Base-by-base conservation (phyloP, 92 coral and sea anemone species). In the Diadumene lineata region DNA sequence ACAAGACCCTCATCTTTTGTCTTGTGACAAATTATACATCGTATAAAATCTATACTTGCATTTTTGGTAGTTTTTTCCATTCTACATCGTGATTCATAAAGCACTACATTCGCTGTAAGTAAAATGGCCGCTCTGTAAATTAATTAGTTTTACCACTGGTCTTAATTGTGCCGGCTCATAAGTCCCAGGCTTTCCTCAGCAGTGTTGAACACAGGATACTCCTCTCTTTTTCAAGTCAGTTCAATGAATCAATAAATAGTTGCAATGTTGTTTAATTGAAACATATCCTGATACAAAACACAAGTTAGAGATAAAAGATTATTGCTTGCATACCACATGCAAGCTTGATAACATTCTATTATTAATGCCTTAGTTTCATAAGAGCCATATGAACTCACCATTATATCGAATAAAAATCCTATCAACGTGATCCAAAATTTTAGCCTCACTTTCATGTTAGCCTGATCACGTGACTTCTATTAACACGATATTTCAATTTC, bases 81-180 rank as follows among this genome's bases (percentile, higher is more conserved):
- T n/a, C n/a, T n/a, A n/a, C 25, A 76, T 76, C 22, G 4, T 60
- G 16, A 23, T 3, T 21, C 24, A n/a, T 26, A 48, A 31, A 18
- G 4, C 34, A 34, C 64, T 66, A 51, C 17, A 7, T 77, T 30
- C 22, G 67, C 82, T 77, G 82, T 34, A 51, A 67, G 67, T 67
- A 66, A 66, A 13, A 67, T 67, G 75, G 82, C 68, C 31, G 74
- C 18, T 55, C 50, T 67, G 46, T 77, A 46, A 27, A 50, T 21
- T 68, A 62, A 68, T 77, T 55, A 17, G 1, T 51, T 32, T 26
- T 16, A 50, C 67, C 43, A 68, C 82, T 77, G 82, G 55, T 68
- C 82, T 43, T 34, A 64, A 64, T 38, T 7, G 33, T 32, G 1
- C 30, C 66, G n/a, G n/a, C n/a, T n/a, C 27, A 21, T 61, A 61